These are phyloP conservation scores for Pollicipes pollicipes DNA, from an alignment of 1,140 invertebrate genomes.

Conservation along the genomic window DNA sequence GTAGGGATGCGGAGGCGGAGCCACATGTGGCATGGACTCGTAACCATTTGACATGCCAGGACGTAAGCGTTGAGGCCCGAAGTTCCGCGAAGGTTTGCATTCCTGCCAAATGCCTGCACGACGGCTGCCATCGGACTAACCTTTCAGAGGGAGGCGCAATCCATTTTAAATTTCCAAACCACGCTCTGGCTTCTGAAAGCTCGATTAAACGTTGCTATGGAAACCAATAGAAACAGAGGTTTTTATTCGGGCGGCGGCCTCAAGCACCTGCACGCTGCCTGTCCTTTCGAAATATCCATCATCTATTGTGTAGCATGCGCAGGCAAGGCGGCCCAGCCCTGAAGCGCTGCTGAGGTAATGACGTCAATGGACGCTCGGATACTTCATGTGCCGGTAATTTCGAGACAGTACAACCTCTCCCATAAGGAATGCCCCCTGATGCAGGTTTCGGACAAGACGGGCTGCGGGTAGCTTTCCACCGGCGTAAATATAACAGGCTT, in stretches of 20 bases:
- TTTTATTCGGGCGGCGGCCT: background rate
- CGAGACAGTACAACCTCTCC: no score
- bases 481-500: no score
- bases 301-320: background rate
- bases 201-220: background rate
- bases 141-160: background rate
- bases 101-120: background rate
- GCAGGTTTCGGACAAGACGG: no score
- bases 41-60: no score
- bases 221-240: background rate
- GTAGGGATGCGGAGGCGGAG: no score
- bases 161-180: background rate
- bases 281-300: background rate
- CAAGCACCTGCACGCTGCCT: background rate
- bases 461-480: no score
- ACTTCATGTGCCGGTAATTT: no score
- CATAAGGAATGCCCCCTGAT: background rate
- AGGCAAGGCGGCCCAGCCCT: background rate
- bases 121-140: background rate
- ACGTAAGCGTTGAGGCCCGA: no score
- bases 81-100: no score
- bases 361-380: no score
- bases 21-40: no score
- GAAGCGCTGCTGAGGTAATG: background rate
- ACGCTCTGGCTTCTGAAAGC: background rate